Evolutionary conservation across 2,797 vertebrate genomes (phyloP).

Genomic region (Nasua narica): DNA sequence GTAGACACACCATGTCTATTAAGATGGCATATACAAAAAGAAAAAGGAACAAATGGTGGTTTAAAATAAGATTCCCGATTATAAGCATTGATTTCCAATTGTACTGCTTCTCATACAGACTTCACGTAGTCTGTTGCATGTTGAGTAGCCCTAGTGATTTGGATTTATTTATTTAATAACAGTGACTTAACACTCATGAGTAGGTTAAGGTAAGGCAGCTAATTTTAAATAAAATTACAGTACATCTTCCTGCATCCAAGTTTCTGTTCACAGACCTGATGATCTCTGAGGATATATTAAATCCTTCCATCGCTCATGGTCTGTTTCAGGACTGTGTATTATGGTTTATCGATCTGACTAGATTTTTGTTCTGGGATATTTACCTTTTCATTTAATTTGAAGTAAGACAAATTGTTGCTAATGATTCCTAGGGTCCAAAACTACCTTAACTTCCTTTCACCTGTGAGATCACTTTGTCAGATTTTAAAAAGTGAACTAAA

Average conservation of each 20-base stretch:
- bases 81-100: not conserved
- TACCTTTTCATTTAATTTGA: not conserved
- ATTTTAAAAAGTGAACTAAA: not conserved
- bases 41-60: not conserved
- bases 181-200: not conserved
- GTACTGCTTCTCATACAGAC: not conserved
- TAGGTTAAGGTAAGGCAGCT: not conserved
- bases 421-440: not conserved
- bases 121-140: not conserved
- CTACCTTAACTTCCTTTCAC: not conserved
- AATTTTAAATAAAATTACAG: not conserved
- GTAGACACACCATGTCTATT: not conserved
- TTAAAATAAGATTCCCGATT: not conserved
- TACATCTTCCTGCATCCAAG: not conserved
- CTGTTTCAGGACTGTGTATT: not conserved
- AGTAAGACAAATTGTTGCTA: not conserved
- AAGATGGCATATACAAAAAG: not conserved
- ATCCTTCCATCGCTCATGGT: not conserved
- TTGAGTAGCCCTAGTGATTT: not conserved
- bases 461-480: not conserved
- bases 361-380: not conserved
- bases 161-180: not conserved
- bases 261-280: not conserved
- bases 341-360: not conserved
- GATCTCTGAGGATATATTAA: not conserved